Base-by-base conservation (phyloP, 2,797 vertebrate species). In the Pachyuromys duprasi region DNA sequence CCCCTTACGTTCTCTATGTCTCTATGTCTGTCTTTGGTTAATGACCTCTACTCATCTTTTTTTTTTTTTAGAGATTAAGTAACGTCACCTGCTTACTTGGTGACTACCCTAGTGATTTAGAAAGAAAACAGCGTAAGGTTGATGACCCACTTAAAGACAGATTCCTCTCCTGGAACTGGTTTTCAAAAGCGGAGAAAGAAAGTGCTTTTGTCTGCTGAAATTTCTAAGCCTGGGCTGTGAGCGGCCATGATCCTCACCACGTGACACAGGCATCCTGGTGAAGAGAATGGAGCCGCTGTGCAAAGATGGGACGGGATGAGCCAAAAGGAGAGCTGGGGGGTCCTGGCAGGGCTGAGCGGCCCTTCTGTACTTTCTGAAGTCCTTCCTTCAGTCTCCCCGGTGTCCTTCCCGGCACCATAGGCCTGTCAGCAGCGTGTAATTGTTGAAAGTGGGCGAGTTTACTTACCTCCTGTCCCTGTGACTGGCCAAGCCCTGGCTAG, bases 161-260 rank as follows among this genome's bases (percentile, higher is more conserved):
- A 18, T 26, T 83, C 49, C 79, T 76, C 82, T 79, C 74, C 95
- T 86, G 79, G 63, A 91, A 70, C 83, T 92, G 89, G 78, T 42
- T 96, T 95, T 89, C 89, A 75, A 63, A 74, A 78, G 57, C 49
- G 17, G 62, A 95, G 86, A 93, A 81, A 94, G 87, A 95, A 89
- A 91, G 57, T 39, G 72, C 67, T 93, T 96, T 94, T 89, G 53
- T n/a, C 88, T 84, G 36, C 55, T 33, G 78, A 36, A 42, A 76
- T 95, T 92, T 96, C 91, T 79, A 95, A 97, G 92, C 33, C 20
- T 42, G 24, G 86, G 14, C 55, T 91, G 86, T 36, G 55, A 55
- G 82, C 57, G 79, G 57, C 93, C 79, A 53, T 4, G 69, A 62
- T 57, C 74, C 74, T 89, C 14, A 79, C 67, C 74, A 62, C 20